A percentile compares a stretch with the other conserved stretches of the same genome.
These are phyloP conservation scores for Patella depressa DNA, from an alignment of 2,888 invertebrate genomes.

Conservation along the genomic window DNA sequence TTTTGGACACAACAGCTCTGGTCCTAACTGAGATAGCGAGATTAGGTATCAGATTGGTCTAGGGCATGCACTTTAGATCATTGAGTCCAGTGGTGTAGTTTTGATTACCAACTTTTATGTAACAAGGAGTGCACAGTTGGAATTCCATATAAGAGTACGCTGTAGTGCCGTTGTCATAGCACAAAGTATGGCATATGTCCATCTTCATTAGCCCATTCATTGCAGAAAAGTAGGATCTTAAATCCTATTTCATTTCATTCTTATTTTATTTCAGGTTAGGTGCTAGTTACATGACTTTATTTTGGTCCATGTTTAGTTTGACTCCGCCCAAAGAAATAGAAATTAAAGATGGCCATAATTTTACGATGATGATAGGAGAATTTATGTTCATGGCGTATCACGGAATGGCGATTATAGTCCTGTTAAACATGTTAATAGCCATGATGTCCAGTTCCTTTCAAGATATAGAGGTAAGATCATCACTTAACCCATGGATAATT, in stretches of 20 bases:
- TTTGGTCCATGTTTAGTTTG: constrained; percentile 73
- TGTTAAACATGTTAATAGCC: constrained; percentile 74
- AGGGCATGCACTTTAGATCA: too few relatives aligned
- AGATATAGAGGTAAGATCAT: constrained; percentile 71
- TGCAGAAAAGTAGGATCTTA: too few relatives aligned
- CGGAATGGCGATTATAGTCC: constrained; percentile 73
- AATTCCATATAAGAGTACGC: too few relatives aligned
- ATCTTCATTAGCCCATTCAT: too few relatives aligned
- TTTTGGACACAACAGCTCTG: too few relatives aligned
- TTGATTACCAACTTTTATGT: too few relatives aligned
- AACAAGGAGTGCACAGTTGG: too few relatives aligned
- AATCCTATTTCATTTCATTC: not conserved
- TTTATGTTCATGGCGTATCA: constrained; percentile 72
- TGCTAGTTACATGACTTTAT: constrained; percentile 66
- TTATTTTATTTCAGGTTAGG: constrained; percentile 46
- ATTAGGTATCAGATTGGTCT: too few relatives aligned
- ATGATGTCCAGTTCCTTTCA: constrained; percentile 74
- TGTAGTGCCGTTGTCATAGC: too few relatives aligned
- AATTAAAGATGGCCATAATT: constrained; percentile 65
- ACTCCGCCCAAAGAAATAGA: constrained; percentile 70
- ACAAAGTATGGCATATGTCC: too few relatives aligned
- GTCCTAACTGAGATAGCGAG: too few relatives aligned
- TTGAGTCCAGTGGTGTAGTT: too few relatives aligned
- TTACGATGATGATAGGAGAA: constrained; percentile 71
- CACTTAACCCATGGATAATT: not conserved